A percentile compares a stretch with the other conserved stretches of the same genome.
Conservation (phyloP, 2,888 invertebrate species). For the Nemoura dubitans region DNA sequence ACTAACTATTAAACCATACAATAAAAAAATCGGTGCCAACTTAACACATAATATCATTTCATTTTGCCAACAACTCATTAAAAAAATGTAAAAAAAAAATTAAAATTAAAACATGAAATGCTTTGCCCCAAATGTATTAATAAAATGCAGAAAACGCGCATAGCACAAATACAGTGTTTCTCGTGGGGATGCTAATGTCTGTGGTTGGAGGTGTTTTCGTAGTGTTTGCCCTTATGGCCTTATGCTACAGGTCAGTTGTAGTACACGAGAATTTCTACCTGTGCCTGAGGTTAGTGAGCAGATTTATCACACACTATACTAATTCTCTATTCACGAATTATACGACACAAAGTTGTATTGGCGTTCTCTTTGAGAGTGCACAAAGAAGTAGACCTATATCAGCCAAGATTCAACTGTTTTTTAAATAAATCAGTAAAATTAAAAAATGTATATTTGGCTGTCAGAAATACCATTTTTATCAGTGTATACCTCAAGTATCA, state of each 20-base stretch:
- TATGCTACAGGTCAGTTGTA: conserved; percentile 99
- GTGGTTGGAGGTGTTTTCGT: conserved; percentile 99
- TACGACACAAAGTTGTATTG: background rate
- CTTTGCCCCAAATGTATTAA: no score
- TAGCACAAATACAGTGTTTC: conserved; percentile 97
- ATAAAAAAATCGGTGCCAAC: no score
- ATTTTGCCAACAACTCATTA: no score
- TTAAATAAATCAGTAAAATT: no score
- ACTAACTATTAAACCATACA: no score
- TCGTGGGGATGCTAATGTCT: conserved; percentile 97
- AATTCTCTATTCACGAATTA: conserved; percentile 54
- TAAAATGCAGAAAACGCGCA: conserved; percentile 86
- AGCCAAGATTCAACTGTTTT: conserved; percentile 10
- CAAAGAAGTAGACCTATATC: background rate
- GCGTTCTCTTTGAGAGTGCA: conserved; percentile 58
- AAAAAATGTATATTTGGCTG: no score
- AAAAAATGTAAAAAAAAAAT: no score
- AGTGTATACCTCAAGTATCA: no score
- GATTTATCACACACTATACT: conserved; percentile 65
- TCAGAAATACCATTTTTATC: no score
- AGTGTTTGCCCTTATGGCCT: conserved; percentile 98
- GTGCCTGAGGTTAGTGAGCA: conserved; percentile 98
- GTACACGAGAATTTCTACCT: conserved; percentile 98
- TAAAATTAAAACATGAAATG: no score
- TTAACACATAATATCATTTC: no score